These are phyloP conservation scores for Drosophila takahashii DNA, from an alignment of 1,140 invertebrate genomes.

Conservation along the genomic window DNA sequence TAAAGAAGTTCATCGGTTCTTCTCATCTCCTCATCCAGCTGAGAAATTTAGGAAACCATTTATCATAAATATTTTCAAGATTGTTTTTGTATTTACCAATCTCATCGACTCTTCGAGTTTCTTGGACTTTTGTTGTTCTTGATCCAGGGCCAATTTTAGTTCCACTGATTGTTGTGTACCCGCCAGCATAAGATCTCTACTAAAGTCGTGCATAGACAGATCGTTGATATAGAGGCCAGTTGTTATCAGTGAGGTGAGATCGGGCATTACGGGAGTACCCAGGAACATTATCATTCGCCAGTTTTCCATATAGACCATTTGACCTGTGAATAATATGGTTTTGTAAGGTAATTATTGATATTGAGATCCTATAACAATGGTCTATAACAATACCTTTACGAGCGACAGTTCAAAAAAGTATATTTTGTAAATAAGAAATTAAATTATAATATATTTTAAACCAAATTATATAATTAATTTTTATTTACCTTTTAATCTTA, in stretches of 20 bases:
- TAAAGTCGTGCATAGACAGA: constrained; percentile 98
- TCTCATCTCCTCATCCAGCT: constrained; percentile 97
- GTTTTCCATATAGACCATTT: constrained; percentile 99
- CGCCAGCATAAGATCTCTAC: constrained; percentile 97
- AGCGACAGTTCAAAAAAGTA: too few species aligned
- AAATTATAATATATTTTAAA: not conserved
- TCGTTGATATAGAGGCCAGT: constrained; percentile 98
- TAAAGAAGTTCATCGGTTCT: constrained; percentile 97
- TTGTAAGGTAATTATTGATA: not conserved
- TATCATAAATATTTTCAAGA: too few species aligned
- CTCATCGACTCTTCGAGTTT: constrained; percentile 98
- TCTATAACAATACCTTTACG: too few species aligned
- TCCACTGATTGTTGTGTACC: constrained; percentile 99
- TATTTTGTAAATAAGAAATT: too few species aligned
- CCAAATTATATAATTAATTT: not conserved
- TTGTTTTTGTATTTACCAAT: constrained; percentile 33
- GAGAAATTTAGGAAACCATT: too few species aligned
- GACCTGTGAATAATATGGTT: constrained; percentile 86
- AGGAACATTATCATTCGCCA: constrained; percentile 99
- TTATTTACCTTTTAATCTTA: constrained; percentile 91
- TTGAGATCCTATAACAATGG: not conserved
- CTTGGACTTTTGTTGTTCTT: constrained; percentile 98
- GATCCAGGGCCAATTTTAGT: constrained; percentile 96
- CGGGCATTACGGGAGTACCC: constrained; percentile 97
- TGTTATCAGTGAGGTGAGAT: constrained; percentile 94